Base-by-base conservation (phyloP, 2,888 invertebrate genomes). In the Amphimallon solstitiale region DNA sequence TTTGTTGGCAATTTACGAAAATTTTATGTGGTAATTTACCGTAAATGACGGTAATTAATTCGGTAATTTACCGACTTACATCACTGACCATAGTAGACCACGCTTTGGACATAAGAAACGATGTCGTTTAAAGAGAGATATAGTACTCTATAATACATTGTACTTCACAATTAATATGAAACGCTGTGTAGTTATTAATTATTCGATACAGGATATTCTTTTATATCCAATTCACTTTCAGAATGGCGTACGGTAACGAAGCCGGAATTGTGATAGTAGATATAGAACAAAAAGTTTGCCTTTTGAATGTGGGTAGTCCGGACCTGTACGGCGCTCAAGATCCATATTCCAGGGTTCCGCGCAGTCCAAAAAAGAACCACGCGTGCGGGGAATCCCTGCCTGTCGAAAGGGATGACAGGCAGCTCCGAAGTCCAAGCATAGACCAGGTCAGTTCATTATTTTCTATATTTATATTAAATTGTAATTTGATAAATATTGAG, bases 231-330 rank as follows among this genome's bases (percentile, higher is more conserved):
- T n/a, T 34, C 21, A 10, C 52, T 45, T 59, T 7, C 35, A 98
- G 98, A 81, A 89, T 98, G 91, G 95, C 97, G 78, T 98, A 97
- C 86, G 98, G 98, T 78, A 97, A 95, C 82, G 97, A 98, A 85
- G 92, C 93, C 77, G 97, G 98, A 76, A 87, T 98, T 82, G 96
- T 95, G 81, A 91, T 98, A 84, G 90, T 97, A 80, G 98, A 98
- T 87, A 91, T 94, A 83, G 88, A 94, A 80, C 96, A 97, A 84
- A 94, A 94, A 85, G 88, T 90, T 72, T 92, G 93, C 82, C 88
- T 98, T 79, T 86, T 93, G 73, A 96, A 94, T 84, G 89, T 95
- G 82, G 92, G 92, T 73, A 93, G 95, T 74, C 91, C 92, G 75
- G 95, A 97, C 83, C 88, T 98, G 74, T 97, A 97, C 87, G 94